These are phyloP conservation scores for Hystrix cristata DNA, from an alignment of 2,113 vertebrate genomes.

Conservation along the genomic window DNA sequence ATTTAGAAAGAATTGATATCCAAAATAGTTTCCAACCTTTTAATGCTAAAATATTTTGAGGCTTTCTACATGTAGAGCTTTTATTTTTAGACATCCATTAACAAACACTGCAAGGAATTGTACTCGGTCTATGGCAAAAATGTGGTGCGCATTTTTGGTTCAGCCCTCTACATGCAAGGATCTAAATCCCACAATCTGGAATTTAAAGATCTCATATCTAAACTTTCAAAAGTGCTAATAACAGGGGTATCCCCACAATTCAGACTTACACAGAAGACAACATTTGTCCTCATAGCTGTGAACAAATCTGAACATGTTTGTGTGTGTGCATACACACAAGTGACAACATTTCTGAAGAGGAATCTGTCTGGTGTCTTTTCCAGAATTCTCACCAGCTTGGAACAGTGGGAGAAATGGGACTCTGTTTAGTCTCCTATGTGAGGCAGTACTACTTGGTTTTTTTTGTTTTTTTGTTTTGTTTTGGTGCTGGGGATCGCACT, in stretches of 20 bases:
- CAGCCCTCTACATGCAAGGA: neutral
- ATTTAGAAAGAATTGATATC: slow-evolving; percentile 34
- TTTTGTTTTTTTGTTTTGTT: neutral
- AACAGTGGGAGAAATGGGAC: neutral
- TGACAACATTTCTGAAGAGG: neutral
- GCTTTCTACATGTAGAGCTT: neutral
- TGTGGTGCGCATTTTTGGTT: neutral
- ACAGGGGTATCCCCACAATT: neutral
- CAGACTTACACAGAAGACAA: neutral
- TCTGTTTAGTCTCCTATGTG: neutral
- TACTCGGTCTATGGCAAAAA: neutral
- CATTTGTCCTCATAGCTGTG: neutral
- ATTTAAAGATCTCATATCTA: neutral
- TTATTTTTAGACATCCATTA: neutral
- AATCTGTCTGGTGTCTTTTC: neutral
- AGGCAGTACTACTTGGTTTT: neutral
- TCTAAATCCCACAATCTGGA: neutral
- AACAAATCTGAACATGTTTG: neutral
- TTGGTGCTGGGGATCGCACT: no score
- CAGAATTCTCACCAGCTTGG: neutral
- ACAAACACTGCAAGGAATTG: neutral
- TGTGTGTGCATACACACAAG: neutral
- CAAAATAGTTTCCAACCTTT: slow-evolving; percentile 23
- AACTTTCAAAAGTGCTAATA: neutral
- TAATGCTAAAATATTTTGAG: slow-evolving; percentile 34